Percentiles rank a stretch among this genome's conserved stretches.
phyloP scores from a whole-genome alignment of 2,888 invertebrate genomes.

The Lysandra coridon region DNA sequence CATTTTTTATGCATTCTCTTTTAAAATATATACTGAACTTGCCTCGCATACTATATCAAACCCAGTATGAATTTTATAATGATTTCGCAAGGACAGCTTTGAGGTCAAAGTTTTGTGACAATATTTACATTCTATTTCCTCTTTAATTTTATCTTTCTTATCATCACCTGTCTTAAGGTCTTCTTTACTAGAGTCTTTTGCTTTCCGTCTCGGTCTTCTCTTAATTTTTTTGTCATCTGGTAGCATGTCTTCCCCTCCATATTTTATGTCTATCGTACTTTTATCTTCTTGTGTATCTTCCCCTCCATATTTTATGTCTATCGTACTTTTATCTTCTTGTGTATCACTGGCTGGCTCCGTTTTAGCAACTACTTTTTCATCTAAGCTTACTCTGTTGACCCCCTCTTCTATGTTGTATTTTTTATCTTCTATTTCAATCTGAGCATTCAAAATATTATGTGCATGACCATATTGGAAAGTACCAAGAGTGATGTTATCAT shows the following conservation, averaged over 20 bases:
- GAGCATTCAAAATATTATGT: not conserved
- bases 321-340: not conserved
- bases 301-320: slow-evolving; percentile 41
- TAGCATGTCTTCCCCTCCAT: slow-evolving; percentile 42
- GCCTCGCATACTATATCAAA: slow-evolving; percentile 67
- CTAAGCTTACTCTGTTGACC: slow-evolving; percentile 39
- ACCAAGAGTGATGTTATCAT: slow-evolving; percentile 51
- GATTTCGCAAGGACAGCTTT: slow-evolving; percentile 63
- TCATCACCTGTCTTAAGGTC: slow-evolving; percentile 37
- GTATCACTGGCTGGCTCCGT: slow-evolving; percentile 24
- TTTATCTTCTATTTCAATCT: slow-evolving; percentile 35
- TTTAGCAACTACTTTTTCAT: slow-evolving; percentile 27
- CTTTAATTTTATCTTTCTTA: slow-evolving; percentile 48
- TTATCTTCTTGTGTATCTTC: slow-evolving; percentile 29
- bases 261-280: slow-evolving; percentile 34
- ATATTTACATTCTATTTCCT: slow-evolving; percentile 66
- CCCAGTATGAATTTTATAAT: slow-evolving; percentile 72
- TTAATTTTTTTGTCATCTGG: slow-evolving; percentile 45
- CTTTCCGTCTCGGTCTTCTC: slow-evolving; percentile 43
- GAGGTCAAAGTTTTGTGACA: slow-evolving; percentile 69
- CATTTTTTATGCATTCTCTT: not conserved
- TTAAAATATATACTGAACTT: slow-evolving; percentile 33
- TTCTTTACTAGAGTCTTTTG: slow-evolving; percentile 35
- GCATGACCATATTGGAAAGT: slow-evolving; percentile 40
- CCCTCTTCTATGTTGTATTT: slow-evolving; percentile 34